Conservation (phyloP, 2,113 vertebrate genomes). For the Podocnemis expansa region DNA sequence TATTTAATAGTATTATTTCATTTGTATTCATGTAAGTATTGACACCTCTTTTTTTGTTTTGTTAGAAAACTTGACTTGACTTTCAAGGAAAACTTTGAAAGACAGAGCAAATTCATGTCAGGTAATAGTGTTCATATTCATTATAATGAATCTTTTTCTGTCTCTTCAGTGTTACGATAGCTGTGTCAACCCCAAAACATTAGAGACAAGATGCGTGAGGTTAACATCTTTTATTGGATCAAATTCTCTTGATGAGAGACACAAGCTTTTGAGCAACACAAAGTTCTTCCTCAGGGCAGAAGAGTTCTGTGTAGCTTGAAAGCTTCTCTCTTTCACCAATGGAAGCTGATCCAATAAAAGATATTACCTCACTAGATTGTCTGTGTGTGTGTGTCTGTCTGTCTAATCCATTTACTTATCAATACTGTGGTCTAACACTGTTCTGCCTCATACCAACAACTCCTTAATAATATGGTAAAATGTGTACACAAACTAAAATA, state of each 20-base stretch:
- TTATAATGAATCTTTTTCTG: background rate
- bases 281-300: too few relatives aligned
- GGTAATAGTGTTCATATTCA: background rate
- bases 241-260: background rate
- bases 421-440: background rate
- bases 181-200: background rate
- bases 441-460: constrained; percentile 31
- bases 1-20: rapidly evolving
- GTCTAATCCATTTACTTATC: background rate
- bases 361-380: background rate
- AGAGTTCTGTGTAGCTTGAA: too few relatives aligned
- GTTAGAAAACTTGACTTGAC: background rate
- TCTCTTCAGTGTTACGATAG: background rate
- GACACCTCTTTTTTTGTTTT: background rate
- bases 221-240: background rate
- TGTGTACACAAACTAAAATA: constrained; percentile 61
- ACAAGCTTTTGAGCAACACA: too few relatives aligned
- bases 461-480: constrained; percentile 34
- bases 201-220: background rate
- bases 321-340: background rate
- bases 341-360: background rate
- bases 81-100: constrained; percentile 12
- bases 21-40: background rate
- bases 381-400: background rate
- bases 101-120: rapidly evolving